These are phyloP conservation scores for Liasis olivaceus DNA, from an alignment of 2,797 vertebrate species.

Conservation along the genomic window DNA sequence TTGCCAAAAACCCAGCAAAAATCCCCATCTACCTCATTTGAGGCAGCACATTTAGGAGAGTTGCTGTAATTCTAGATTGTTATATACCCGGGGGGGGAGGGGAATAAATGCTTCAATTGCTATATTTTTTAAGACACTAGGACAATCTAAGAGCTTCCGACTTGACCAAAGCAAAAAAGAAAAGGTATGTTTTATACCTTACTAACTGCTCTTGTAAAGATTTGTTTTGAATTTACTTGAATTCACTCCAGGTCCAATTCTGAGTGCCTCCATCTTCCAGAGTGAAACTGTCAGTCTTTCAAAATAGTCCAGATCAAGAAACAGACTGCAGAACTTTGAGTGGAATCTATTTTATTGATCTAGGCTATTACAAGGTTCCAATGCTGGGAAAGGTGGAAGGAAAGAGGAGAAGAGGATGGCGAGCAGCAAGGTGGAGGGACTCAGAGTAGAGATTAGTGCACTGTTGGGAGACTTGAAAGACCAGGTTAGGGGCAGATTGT, in stretches of 20 bases:
- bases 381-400: neutral
- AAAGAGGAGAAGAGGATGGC: neutral
- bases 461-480: neutral
- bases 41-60: neutral
- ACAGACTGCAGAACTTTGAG: neutral
- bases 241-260: neutral
- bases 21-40: slow-evolving; percentile 20
- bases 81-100: neutral
- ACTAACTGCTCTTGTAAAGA: neutral
- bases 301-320: neutral
- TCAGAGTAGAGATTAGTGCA: neutral
- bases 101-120: neutral
- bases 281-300: neutral
- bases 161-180: neutral
- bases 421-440: neutral
- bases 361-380: neutral
- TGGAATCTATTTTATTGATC: neutral
- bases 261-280: neutral
- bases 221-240: neutral
- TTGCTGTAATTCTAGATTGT: neutral
- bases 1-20: too few species aligned
- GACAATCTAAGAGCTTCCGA: neutral
- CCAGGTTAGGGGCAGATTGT: neutral
- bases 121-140: neutral
- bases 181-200: neutral